phyloP scores from a whole-genome alignment of 1,140 invertebrate species.

The Cydia amplana region DNA sequence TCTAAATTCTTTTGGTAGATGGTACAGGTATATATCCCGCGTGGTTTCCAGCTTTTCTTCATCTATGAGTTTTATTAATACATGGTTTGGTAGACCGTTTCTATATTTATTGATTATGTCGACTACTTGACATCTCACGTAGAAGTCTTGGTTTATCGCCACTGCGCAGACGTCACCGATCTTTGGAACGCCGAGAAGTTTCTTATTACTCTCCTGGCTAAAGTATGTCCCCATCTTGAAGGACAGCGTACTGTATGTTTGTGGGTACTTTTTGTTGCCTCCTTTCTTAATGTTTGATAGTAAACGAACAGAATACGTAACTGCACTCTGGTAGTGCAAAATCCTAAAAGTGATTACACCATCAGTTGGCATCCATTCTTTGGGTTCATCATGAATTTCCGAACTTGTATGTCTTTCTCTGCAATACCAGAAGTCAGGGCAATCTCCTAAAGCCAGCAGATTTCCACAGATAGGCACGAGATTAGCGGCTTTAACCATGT shows the following conservation, averaged over 20 bases:
- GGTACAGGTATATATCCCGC: constrained; percentile 58
- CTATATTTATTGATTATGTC: constrained; percentile 54
- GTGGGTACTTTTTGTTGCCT: constrained; percentile 52
- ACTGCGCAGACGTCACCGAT: constrained; percentile 69
- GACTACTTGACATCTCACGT: constrained; percentile 64
- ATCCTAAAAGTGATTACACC: constrained; percentile 70
- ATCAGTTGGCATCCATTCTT: constrained; percentile 63
- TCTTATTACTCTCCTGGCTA: constrained; percentile 58
- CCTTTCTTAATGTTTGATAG: constrained; percentile 49
- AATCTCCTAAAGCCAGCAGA: constrained; percentile 61
- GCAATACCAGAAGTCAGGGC: constrained; percentile 66
- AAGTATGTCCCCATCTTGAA: constrained; percentile 69
- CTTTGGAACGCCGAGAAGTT: constrained; percentile 57
- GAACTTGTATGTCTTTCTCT: constrained; percentile 58
- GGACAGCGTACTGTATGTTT: constrained; percentile 56
- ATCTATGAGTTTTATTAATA: constrained; percentile 69
- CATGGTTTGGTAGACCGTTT: constrained; percentile 55
- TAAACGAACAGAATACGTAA: constrained; percentile 61
- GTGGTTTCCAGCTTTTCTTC: constrained; percentile 59
- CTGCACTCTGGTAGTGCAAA: constrained; percentile 58
- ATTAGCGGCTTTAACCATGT: constrained; percentile 56
- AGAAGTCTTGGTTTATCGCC: constrained; percentile 55
- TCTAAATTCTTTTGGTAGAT: constrained; percentile 68
- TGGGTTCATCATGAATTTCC: constrained; percentile 55
- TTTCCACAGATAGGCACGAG: constrained; percentile 63